A percentile compares a stretch with the other conserved stretches of the same genome.
Evolutionary conservation across 1,140 invertebrate genomes (phyloP).

Genomic region (Drosophila navojoa): DNA sequence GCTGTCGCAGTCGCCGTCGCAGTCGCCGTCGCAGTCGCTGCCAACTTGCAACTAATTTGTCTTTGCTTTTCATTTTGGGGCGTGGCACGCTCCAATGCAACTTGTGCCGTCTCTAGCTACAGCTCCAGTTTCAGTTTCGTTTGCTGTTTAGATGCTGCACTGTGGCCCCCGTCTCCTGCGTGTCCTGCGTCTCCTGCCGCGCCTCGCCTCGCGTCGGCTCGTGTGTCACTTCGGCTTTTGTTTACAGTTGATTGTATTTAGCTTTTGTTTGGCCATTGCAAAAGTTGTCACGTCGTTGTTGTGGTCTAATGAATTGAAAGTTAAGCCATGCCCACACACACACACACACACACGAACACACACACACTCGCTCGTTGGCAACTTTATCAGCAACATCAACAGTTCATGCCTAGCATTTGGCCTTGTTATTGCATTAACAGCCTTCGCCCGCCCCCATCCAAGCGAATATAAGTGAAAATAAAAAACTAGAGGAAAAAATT

Average conservation of each 20-base stretch:
- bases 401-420: slow-evolving; percentile 1
- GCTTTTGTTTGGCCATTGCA: slow-evolving; percentile 61
- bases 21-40: not conserved
- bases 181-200: too few species aligned
- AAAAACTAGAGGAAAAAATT: not conserved
- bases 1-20: not conserved
- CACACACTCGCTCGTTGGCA: too few species aligned
- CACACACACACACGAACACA: not conserved
- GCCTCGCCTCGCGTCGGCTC: slow-evolving; percentile 2
- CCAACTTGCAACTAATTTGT: slow-evolving; percentile 78
- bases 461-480: slow-evolving; percentile 33
- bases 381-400: not conserved
- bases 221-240: slow-evolving; percentile 59
- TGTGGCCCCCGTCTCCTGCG: too few species aligned
- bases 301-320: slow-evolving; percentile 74
- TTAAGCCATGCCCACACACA: slow-evolving; percentile 38
- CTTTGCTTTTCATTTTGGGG: slow-evolving; percentile 49
- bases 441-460: slow-evolving; percentile 17
- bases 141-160: not conserved
- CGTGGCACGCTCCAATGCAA: slow-evolving; percentile 14
- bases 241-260: slow-evolving; percentile 76
- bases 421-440: slow-evolving; percentile 34
- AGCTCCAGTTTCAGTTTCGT: slow-evolving; percentile 26
- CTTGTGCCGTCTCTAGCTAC: slow-evolving; percentile 24
- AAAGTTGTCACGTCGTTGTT: slow-evolving; percentile 65